Evolutionary conservation across 2,797 vertebrate genomes (phyloP).

Genomic region (Chaunax sp.): DNA sequence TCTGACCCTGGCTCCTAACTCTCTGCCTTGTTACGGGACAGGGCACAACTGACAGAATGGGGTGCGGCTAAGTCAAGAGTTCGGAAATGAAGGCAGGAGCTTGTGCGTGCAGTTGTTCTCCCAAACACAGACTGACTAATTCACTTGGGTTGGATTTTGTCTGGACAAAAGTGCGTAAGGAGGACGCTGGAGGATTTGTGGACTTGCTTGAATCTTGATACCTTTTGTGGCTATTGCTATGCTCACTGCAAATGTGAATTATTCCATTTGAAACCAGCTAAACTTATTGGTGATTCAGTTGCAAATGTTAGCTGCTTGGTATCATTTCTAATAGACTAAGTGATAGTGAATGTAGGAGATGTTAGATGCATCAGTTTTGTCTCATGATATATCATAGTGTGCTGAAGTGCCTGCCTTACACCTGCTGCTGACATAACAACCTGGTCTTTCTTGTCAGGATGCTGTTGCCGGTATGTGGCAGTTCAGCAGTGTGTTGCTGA

Average conservation of each 20-base stretch:
- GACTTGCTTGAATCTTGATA: constrained; percentile 28
- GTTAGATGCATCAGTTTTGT: constrained; percentile 20
- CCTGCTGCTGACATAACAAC: constrained; percentile 29
- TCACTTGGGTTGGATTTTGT: constrained; percentile 45
- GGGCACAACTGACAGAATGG: constrained; percentile 45
- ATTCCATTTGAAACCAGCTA: background rate
- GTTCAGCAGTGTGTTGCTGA: constrained; percentile 25
- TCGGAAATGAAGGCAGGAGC: constrained; percentile 65
- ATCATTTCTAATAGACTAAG: background rate
- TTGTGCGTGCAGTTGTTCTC: constrained; percentile 71
- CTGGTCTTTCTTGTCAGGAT: constrained; percentile 65
- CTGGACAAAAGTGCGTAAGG: constrained; percentile 13
- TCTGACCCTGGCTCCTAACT: constrained; percentile 18
- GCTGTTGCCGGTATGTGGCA: constrained; percentile 42
- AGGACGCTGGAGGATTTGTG: constrained; percentile 46
- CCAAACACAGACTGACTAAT: constrained; percentile 49
- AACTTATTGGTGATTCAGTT: background rate
- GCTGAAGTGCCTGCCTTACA: constrained; percentile 23
- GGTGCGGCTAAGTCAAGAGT: constrained; percentile 54
- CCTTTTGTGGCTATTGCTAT: constrained; percentile 27
- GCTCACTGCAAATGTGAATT: background rate
- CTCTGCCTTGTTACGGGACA: constrained; percentile 36
- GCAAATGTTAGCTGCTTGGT: constrained; percentile 3
- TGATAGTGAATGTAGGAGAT: constrained; percentile 24
- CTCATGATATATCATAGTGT: constrained; percentile 18